Percentiles rank a stretch among this genome's conserved stretches.
phyloP scores from a whole-genome alignment of 2,888 invertebrate species.

The Drosophila paracracens region DNA sequence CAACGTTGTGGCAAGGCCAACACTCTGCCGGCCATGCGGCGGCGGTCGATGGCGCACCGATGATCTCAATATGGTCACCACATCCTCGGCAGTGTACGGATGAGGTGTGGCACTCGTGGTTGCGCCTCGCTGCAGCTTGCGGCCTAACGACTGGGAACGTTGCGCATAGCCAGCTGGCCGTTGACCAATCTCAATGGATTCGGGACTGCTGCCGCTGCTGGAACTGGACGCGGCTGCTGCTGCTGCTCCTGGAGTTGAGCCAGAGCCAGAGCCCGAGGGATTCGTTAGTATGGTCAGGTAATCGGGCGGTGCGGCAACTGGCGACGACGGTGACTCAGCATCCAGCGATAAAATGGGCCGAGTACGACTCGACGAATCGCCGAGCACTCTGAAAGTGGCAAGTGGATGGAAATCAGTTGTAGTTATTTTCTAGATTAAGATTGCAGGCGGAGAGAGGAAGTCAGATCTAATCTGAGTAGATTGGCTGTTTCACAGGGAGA shows the following conservation, averaged over 20 bases:
- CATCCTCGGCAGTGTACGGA: constrained; percentile 83
- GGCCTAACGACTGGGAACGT: constrained; percentile 77
- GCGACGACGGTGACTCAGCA: constrained; percentile 58
- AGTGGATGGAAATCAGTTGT: background rate
- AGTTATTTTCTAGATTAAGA: background rate
- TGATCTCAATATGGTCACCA: constrained; percentile 82
- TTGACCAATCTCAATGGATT: constrained; percentile 74
- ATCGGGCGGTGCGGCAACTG: constrained; percentile 79
- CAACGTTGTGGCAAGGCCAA: constrained; percentile 50
- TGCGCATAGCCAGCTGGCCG: constrained; percentile 63
- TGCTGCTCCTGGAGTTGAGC: constrained; percentile 7
- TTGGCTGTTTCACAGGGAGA: background rate
- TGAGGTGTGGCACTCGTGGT: constrained; percentile 44
- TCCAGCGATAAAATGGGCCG: constrained; percentile 68
- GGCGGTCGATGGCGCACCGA: constrained; percentile 69
- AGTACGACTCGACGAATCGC: constrained; percentile 66
- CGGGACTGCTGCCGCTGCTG: constrained; percentile 64
- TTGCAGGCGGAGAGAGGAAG: background rate
- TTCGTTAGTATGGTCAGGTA: constrained; percentile 75
- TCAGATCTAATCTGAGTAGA: background rate
- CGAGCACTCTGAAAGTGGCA: constrained; percentile 61
- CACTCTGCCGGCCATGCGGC: constrained; percentile 22
- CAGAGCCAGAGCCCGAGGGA: constrained; percentile 57
- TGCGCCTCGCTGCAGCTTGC: constrained; percentile 58
- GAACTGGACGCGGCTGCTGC: constrained; percentile 10